Percentiles rank a stretch among this genome's conserved stretches.
Conservation (phyloP, 1,140 invertebrate species). For the Plodia interpunctella region DNA sequence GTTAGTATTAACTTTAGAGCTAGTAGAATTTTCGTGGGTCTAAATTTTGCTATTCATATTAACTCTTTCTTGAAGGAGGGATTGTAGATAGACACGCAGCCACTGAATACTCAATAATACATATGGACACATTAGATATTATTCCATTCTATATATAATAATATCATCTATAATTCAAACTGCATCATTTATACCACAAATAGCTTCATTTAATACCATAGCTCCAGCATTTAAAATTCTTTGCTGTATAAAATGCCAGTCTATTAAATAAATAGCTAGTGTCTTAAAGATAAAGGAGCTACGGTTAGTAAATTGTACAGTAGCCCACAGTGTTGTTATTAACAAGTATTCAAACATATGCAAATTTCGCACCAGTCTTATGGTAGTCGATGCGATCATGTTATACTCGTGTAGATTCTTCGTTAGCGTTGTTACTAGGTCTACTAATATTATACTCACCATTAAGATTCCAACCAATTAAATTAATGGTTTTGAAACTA, state of each 20-base stretch:
- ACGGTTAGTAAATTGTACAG: neutral
- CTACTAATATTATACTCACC: conserved; percentile 16
- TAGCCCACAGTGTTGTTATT: conserved; percentile 8
- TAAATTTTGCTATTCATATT: too few species aligned
- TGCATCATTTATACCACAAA: neutral
- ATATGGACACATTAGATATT: neutral
- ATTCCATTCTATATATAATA: neutral
- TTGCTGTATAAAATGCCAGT: neutral
- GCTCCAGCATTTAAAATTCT: neutral
- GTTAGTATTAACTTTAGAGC: too few species aligned
- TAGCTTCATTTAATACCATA: neutral
- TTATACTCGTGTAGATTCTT: conserved; percentile 21
- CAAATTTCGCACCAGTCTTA: neutral
- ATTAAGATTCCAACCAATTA: conserved; percentile 15
- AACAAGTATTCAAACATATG: conserved; percentile 7
- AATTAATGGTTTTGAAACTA: too few species aligned
- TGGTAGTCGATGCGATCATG: conserved; percentile 6
- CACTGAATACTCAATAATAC: too few species aligned
- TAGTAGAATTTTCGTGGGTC: too few species aligned
- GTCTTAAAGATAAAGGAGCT: neutral
- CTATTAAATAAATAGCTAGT: conserved; percentile 7
- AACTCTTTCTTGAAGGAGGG: too few species aligned
- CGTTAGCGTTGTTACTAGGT: conserved; percentile 13
- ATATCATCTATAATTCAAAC: neutral
- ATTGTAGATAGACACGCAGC: too few species aligned